These are phyloP conservation scores for Hestina assimilis DNA, from an alignment of 1,140 invertebrate species.

Conservation along the genomic window DNA sequence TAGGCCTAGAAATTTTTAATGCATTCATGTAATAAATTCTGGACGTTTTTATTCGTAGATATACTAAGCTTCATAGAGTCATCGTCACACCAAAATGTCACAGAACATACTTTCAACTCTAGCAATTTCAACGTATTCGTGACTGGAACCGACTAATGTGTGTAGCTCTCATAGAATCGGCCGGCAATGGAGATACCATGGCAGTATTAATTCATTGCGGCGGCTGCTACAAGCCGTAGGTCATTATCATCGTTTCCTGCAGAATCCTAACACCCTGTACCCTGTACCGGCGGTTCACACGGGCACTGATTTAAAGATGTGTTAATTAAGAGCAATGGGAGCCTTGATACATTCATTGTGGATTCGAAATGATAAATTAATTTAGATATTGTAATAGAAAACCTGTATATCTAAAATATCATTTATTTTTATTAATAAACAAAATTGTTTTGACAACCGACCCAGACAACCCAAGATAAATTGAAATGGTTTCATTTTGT, in stretches of 20 bases:
- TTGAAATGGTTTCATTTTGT: too few species aligned
- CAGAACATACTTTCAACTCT: not conserved
- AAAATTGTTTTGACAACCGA: too few species aligned
- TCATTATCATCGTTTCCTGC: slow-evolving; percentile 51
- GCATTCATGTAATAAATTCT: too few species aligned
- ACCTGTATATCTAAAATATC: too few species aligned
- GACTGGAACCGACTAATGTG: slow-evolving; percentile 49
- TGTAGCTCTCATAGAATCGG: slow-evolving; percentile 44
- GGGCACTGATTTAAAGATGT: slow-evolving; percentile 32
- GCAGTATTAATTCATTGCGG: slow-evolving; percentile 65
- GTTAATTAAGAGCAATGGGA: slow-evolving; percentile 26
- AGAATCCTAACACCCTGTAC: slow-evolving; percentile 34
- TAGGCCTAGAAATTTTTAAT: too few species aligned
- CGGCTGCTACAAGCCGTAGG: slow-evolving; percentile 36
- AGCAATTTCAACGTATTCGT: slow-evolving; percentile 36
- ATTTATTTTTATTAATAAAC: too few species aligned
- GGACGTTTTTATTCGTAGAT: too few species aligned
- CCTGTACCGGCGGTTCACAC: slow-evolving; percentile 37
- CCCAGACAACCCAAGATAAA: too few species aligned
- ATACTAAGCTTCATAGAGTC: too few species aligned
- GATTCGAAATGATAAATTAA: slow-evolving; percentile 14
- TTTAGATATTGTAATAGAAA: slow-evolving; percentile 2
- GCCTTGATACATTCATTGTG: slow-evolving; percentile 18
- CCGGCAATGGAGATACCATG: slow-evolving; percentile 60
- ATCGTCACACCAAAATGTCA: not conserved